Base-by-base conservation (phyloP, 2,113 vertebrate species). In the Siniperca knerii region DNA sequence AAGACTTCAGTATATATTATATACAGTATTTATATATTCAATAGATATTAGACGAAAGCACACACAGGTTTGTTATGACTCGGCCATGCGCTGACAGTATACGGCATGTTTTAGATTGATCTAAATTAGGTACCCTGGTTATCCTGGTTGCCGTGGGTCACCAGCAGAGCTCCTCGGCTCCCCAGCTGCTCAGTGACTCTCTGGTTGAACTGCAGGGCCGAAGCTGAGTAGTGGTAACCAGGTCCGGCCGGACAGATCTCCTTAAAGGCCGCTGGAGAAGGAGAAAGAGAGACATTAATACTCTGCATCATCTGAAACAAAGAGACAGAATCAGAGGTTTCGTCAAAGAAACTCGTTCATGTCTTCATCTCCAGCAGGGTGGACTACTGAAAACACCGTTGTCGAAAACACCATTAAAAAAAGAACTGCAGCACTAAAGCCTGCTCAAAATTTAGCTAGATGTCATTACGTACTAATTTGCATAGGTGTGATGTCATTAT, bases 211-310 rank as follows among this genome's bases (percentile, higher is more conserved):
- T 96, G 95, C 54, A 97, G 90, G 29, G 97, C 95, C 6, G 97
- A 97, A 62, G 97, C 96, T 0, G 97, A 98, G 89, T 99, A 99
- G 60, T 99, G 97, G 42, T 98, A 99, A 4, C 98, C 98, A 0
- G 98, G 97, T 35, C 98, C 98, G 0, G 98, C 98, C 0, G 98
- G 98, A 79, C 98, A 99, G 93, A 98, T 98, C 90, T 99, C 98
- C 92, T 96, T 96, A 93, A 99, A 99, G 62, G 94, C 95, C 84
- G 94, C 98, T 99, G 83, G 7, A 57, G 44, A 52, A 55, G 42
- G 1, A 83, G 18, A 79, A 11, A 71, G 1, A 69, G 29, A 57
- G 25, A 10, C 23, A 15, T 16, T 52, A 2, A 52, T 23, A 4
- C 4, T 48, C 15, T 48, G 3, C 3, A 1, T 54, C 48, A 70